A percentile compares a stretch with the other conserved stretches of the same genome.
These are phyloP conservation scores for Daboia siamensis DNA, from an alignment of 2,113 vertebrate species.

Conservation along the genomic window DNA sequence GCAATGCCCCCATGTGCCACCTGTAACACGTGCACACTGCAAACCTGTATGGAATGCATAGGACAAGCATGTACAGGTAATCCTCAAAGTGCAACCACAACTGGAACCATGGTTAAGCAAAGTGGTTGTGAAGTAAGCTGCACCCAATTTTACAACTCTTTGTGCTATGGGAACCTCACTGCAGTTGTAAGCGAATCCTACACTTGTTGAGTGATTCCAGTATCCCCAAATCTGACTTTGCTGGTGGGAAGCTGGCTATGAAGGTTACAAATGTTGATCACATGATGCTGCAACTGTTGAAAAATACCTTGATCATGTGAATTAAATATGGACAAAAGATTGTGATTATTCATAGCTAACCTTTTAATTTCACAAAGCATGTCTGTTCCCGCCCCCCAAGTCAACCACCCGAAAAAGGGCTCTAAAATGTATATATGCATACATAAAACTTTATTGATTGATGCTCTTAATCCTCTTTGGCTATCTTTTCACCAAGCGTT, in stretches of 20 bases:
- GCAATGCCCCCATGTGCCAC: background rate
- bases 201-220: too few species aligned
- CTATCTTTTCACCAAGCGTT: constrained; percentile 15
- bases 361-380: constrained; percentile 68
- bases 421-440: constrained; percentile 56
- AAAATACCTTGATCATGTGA: constrained; percentile 69
- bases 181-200: background rate
- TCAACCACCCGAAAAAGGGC: constrained; percentile 42
- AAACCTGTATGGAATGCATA: background rate
- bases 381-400: background rate
- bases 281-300: too few species aligned
- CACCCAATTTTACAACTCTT: background rate
- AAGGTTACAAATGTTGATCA: too few species aligned
- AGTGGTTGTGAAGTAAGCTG: background rate
- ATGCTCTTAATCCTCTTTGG: constrained; percentile 25
- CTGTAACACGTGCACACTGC: background rate
- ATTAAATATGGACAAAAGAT: constrained; percentile 78
- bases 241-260: background rate
- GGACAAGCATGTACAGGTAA: too few species aligned
- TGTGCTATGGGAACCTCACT: background rate
- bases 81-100: background rate
- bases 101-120: background rate
- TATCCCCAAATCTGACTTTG: background rate
- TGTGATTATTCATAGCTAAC: constrained; percentile 73
- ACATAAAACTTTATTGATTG: constrained; percentile 53